A percentile compares a stretch with the other conserved stretches of the same genome.
Conservation (phyloP, 1,140 invertebrate species). For the Drosophila lacteicornis region DNA sequence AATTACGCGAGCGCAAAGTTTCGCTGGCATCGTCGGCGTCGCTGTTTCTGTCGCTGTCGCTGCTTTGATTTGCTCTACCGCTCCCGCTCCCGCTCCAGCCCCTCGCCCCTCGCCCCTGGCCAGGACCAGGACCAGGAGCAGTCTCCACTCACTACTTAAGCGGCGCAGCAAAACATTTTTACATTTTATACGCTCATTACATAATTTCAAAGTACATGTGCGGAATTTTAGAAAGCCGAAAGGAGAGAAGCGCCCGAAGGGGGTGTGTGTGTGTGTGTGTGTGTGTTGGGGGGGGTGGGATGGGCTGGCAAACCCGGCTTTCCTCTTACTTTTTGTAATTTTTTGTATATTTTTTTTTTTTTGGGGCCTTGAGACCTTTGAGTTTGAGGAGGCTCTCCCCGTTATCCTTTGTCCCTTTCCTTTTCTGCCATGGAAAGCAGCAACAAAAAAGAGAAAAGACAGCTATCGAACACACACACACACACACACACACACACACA, state of each 20-base stretch:
- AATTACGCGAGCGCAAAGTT: slow-evolving; percentile 83
- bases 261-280: not conserved
- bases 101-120: not conserved
- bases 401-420: not conserved
- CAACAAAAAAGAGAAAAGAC: slow-evolving; percentile 39
- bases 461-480: slow-evolving; percentile 44
- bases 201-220: slow-evolving; percentile 82
- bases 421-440: not conserved
- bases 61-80: slow-evolving; percentile 66
- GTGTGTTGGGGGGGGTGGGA: not conserved
- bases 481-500: slow-evolving; percentile 29
- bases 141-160: slow-evolving; percentile 63
- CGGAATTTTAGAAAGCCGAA: slow-evolving; percentile 72
- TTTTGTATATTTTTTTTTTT: not conserved
- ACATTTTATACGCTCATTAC: slow-evolving; percentile 85
- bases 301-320: not conserved
- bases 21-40: slow-evolving; percentile 21
- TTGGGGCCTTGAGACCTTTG: slow-evolving; percentile 12
- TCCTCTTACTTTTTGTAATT: slow-evolving; percentile 5
- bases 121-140: not conserved
- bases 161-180: slow-evolving; percentile 68
- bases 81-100: not conserved
- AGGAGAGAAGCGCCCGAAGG: slow-evolving; percentile 29
- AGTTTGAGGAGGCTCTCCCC: not conserved
- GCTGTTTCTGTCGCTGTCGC: slow-evolving; percentile 22